phyloP scores from a whole-genome alignment of 1,140 invertebrate genomes.

The Ptiloglossa arizonensis region DNA sequence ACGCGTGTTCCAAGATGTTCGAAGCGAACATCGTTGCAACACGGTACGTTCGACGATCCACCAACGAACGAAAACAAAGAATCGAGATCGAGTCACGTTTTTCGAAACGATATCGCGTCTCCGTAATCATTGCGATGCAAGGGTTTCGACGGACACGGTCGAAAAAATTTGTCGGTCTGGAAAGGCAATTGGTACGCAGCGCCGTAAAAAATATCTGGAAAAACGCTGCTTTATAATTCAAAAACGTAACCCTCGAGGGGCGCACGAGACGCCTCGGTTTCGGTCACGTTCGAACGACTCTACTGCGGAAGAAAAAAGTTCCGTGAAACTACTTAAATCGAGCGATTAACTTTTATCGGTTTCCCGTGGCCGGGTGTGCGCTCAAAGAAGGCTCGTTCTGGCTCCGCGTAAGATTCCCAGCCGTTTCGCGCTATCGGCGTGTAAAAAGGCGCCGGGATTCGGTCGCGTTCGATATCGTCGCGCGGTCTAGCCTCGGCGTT shows the following conservation, averaged over 20 bases:
- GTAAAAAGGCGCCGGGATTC: neutral
- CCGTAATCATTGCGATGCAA: no score
- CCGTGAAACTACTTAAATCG: neutral
- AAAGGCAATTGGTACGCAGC: neutral
- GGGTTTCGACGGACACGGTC: neutral
- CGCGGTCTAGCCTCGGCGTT: no score
- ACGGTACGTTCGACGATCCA: no score
- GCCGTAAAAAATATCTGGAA: neutral
- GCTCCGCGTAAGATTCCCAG: neutral
- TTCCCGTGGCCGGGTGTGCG: no score
- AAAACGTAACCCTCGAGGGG: neutral
- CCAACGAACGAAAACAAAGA: no score
- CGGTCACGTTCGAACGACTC: no score
- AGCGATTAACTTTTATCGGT: constrained; percentile 16
- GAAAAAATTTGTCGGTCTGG: neutral
- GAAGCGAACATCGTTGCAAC: no score
- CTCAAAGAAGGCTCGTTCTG: neutral
- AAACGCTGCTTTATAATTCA: neutral
- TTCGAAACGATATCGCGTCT: no score
- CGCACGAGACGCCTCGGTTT: neutral
- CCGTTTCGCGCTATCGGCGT: neutral
- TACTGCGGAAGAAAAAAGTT: neutral
- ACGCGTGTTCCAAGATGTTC: neutral
- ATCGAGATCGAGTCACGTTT: no score
- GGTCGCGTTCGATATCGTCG: constrained; percentile 1